phyloP scores from a whole-genome alignment of 2,113 vertebrate genomes.

The Leptobrachium leishanense region DNA sequence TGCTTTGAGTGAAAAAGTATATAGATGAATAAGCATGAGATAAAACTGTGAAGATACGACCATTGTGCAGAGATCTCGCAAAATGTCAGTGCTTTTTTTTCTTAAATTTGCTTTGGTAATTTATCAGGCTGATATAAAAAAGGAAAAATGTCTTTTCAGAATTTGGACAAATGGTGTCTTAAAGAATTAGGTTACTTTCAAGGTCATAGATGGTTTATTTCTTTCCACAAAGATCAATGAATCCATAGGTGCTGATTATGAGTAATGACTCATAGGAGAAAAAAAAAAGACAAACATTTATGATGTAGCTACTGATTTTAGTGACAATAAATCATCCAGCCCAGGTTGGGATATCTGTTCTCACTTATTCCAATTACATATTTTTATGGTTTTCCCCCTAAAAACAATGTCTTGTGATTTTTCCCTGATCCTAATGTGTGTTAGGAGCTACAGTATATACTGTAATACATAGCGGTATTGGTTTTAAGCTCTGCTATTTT shows the following conservation, averaged over 20 bases:
- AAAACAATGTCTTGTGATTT: not conserved
- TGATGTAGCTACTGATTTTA: not conserved
- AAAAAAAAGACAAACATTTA: not conserved
- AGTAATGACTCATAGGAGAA: conserved; percentile 1
- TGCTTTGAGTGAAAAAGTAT: no score
- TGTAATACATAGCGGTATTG: no score
- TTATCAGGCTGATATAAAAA: not conserved
- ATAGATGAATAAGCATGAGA: no score
- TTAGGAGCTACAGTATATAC: no score
- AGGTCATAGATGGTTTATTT: not conserved
- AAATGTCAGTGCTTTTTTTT: no score
- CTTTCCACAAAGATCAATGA: not conserved
- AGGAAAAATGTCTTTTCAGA: not conserved
- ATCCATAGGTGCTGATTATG: conserved; percentile 1
- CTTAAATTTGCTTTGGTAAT: no score
- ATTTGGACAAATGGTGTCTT: not conserved
- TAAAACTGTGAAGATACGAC: no score
- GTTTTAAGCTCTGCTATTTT: no score
- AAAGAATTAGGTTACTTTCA: not conserved
- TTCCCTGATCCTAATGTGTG: not conserved
- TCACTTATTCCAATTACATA: not conserved
- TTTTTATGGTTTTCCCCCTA: not conserved
- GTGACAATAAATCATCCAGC: not conserved
- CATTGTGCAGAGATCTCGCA: no score
- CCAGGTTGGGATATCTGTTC: not conserved